Base-by-base conservation (phyloP, 2,797 vertebrate species). In the Falco biarmicus region DNA sequence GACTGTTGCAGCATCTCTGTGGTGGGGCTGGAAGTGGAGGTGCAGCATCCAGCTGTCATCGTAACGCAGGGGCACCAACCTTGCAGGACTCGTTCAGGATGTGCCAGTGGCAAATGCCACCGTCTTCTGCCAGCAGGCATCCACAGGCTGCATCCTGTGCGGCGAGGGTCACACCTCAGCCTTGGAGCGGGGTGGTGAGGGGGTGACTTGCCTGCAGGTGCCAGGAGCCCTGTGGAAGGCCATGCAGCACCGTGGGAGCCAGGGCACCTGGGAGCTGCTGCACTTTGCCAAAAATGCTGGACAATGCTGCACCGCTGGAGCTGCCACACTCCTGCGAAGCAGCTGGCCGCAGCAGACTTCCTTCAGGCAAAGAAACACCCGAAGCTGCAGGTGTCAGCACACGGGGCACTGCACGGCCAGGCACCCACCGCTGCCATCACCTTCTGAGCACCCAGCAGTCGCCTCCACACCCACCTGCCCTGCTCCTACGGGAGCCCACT, bases 71-170 rank as follows among this genome's bases (percentile, higher is more conserved):
- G 2, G 39, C 70, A 43, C 39, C 14, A 28, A 48, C 34, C 76
- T 13, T 5, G 10, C 6, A 53, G 41, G 60, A 48, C 32, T 19
- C 0, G 0, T 13, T 48, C 47, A 78, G 48, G 39, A 48, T 1
- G 17, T 4, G 54, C 9, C 6, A 31, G 25, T 15, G 29, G 50
- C n/a, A 75, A 61, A 50, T 6, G 59, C 7, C 61, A 61, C 56
- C 0, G 0, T 41, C n/a, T 37, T 41, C 0, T 5, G 6, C 15
- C 57, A n/a, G 79, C 45, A 57, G 60, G 73, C 13, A 37, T 78
- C 34, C 5, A 3, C 16, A 13, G 80, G n/a, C 79, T 66, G 57
- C 2, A 2, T 34, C 45, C 51, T 4, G 0, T 2, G 28, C 4
- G 16, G 10, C 0, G 0, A 60, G 34, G 50, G 61, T 37, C 15